Conservation (phyloP, 2,888 invertebrate genomes). For the Cacoxenus indagator region DNA sequence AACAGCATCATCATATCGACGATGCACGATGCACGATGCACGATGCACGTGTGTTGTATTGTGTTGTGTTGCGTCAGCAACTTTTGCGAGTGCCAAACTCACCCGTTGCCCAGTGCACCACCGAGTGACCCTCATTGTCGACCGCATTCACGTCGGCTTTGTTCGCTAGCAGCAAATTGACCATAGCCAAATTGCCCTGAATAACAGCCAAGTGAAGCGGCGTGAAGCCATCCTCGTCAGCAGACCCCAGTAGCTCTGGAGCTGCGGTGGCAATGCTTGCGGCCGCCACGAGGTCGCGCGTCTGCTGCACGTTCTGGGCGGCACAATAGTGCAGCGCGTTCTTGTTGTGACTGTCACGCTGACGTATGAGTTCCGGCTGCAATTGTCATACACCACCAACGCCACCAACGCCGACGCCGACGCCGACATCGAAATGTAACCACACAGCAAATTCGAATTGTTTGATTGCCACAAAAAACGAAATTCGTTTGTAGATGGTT, state of each 20-base stretch:
- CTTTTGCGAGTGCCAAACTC: constrained; percentile 36
- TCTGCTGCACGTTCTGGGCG: constrained; percentile 66
- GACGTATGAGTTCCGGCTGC: constrained; percentile 76
- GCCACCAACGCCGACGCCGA: background rate
- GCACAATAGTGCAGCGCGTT: constrained; percentile 95
- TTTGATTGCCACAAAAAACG: background rate
- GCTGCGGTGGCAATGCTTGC: constrained; percentile 88
- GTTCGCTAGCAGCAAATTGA: constrained; percentile 87
- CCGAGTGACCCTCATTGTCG: constrained; percentile 95
- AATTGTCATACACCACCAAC: too few species aligned
- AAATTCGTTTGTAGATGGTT: too few species aligned
- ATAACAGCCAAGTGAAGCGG: constrained; percentile 96
- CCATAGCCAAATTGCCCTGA: constrained; percentile 88
- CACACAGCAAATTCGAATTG: background rate
- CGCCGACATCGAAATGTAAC: background rate
- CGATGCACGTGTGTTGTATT: background rate
- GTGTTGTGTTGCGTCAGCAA: background rate
- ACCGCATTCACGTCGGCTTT: constrained; percentile 91
- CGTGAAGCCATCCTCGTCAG: constrained; percentile 95
- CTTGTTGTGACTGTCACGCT: constrained; percentile 85
- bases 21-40: background rate
- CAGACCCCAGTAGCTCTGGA: constrained; percentile 85
- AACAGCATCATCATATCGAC: background rate
- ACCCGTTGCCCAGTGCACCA: constrained; percentile 99
- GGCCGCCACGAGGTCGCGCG: constrained; percentile 74